A percentile compares a stretch with the other conserved stretches of the same genome.
Conservation (phyloP, 1,140 invertebrate species). For the Drosophila sulfurigaster region DNA sequence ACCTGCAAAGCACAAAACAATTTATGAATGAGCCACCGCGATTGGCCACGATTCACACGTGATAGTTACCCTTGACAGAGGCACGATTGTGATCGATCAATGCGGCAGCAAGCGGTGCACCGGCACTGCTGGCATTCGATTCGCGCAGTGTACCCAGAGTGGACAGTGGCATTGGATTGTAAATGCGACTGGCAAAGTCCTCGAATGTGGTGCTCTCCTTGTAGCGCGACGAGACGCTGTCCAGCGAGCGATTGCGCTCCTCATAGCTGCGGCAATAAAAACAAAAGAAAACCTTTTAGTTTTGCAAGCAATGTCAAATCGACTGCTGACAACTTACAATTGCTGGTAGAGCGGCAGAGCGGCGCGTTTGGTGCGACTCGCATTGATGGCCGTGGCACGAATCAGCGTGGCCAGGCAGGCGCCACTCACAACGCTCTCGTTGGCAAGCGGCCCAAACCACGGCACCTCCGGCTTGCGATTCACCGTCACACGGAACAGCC, state of each 20-base stretch:
- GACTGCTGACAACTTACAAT: constrained; percentile 88
- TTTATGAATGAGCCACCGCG: not conserved
- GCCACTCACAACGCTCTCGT: constrained; percentile 96
- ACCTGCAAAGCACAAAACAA: constrained; percentile 48
- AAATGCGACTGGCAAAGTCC: constrained; percentile 94
- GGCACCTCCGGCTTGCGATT: constrained; percentile 95
- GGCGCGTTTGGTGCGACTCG: constrained; percentile 95
- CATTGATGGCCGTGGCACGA: constrained; percentile 95
- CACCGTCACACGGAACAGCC: constrained; percentile 93
- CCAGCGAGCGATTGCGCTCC: constrained; percentile 94
- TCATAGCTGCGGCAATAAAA: constrained; percentile 90
- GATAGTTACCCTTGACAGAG: constrained; percentile 72
- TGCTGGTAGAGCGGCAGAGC: constrained; percentile 96
- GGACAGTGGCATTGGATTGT: constrained; percentile 89
- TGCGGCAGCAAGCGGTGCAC: constrained; percentile 85
- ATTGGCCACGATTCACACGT: not conserved
- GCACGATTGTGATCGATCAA: constrained; percentile 85
- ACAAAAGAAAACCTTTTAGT: constrained; percentile 7
- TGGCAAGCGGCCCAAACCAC: constrained; percentile 98
- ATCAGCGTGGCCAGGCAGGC: constrained; percentile 94
- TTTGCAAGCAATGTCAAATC: not conserved
- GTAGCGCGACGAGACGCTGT: constrained; percentile 95
- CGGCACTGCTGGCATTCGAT: constrained; percentile 65
- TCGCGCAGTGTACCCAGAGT: constrained; percentile 68
- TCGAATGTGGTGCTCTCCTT: constrained; percentile 96